Evolutionary conservation across 2,888 invertebrate species (phyloP), one percentile per base, ranked within the genome.

Genomic region (Thereva nobilitata): DNA sequence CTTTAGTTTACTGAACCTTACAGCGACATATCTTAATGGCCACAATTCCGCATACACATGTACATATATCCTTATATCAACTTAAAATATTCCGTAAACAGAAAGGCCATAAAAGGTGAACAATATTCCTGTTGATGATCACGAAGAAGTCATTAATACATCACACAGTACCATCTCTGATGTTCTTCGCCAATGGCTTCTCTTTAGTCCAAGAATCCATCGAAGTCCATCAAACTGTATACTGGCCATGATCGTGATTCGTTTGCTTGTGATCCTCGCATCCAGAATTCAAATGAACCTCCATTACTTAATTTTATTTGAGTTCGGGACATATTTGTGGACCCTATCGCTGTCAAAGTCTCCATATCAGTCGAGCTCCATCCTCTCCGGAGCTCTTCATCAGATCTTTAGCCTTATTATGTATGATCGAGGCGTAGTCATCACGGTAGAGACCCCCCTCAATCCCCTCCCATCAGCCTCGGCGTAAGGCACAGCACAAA

Each of bases 371-470:
- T 23, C 8, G 5, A 23, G 55, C 56, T 55, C 54, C 63, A 64
- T 67, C 64, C 64, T 56, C 55, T 56, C 41, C 34, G 52, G 40
- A 63, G 34, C 61, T 54, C 55, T 38, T 49, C 42, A 64, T 54
- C 56, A 49, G 56, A 67, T 67, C 67, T 67, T 61, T 23, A 35
- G 40, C 41, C 44, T 59, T 50, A 65, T 68, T 68, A 68, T 38
- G 64, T 68, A 68, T 68, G 64, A 54, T 45, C 61, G 45, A 68
- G 68, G 52, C 61, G 68, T 68, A 44, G 68, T 47, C 53, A 34
- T 44, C 50, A 64, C 64, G 47, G 47, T 38, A 8, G n/a, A 9
- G 42, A 5, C 59, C 38, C 45, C 35, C 23, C 23, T 23, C 23
- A 61, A 54, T 59, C 45, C 53, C 61, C 44, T 54, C 61, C 10